These are phyloP conservation scores for Maccullochella peelii DNA, from an alignment of 2,113 vertebrate genomes.

Conservation along the genomic window DNA sequence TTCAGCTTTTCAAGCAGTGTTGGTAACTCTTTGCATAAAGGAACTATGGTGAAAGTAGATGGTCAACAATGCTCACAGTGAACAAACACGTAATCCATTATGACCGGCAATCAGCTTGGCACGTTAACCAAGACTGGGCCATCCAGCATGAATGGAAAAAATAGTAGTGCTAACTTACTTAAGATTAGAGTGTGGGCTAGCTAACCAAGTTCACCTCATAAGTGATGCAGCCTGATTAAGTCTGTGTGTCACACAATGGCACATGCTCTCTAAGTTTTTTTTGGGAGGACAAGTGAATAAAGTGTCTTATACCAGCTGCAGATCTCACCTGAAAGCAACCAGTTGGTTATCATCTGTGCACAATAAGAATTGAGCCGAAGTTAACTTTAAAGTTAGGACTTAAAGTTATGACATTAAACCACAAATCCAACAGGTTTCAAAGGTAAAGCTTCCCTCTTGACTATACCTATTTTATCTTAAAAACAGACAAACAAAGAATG, in stretches of 20 bases:
- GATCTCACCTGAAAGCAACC: background rate
- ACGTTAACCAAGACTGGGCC: background rate
- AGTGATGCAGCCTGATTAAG: background rate
- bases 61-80: background rate
- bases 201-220: background rate
- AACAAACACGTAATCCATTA: background rate
- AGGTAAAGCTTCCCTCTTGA: too few relatives aligned
- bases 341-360: too few relatives aligned
- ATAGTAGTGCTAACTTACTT: background rate
- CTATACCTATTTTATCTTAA: too few relatives aligned
- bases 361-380: too few relatives aligned
- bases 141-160: background rate
- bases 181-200: background rate
- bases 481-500: too few relatives aligned
- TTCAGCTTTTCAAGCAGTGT: conserved; percentile 1
- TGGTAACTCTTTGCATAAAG: background rate
- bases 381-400: too few relatives aligned
- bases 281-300: background rate
- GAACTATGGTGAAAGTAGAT: background rate
- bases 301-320: background rate
- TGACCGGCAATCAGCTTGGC: conserved; percentile 19
- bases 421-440: too few relatives aligned
- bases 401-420: too few relatives aligned
- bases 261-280: background rate
- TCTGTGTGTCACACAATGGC: background rate